Conservation (phyloP, 2,113 vertebrate genomes). For the Leucosticte australis region DNA sequence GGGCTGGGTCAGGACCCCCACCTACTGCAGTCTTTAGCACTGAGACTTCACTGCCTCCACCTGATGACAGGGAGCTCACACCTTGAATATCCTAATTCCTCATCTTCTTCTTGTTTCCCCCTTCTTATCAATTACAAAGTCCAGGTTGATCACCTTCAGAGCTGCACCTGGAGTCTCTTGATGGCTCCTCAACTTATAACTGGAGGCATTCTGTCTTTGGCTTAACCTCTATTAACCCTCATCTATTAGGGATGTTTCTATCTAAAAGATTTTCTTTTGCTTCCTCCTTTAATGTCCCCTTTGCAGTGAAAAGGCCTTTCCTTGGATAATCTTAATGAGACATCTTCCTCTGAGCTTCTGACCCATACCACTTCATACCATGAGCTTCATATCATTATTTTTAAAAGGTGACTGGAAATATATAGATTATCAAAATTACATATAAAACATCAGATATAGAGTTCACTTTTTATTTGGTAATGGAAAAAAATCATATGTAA, state of each 20-base stretch:
- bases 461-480: neutral
- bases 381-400: neutral
- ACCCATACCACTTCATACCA: neutral
- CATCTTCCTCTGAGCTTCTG: neutral
- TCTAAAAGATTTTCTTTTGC: neutral
- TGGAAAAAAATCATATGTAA: neutral
- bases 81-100: neutral
- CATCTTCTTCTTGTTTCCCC: neutral
- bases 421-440: neutral
- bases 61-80: neutral
- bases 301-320: neutral
- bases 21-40: neutral
- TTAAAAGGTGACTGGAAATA: neutral
- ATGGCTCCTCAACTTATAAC: neutral
- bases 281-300: neutral
- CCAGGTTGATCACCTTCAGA: neutral
- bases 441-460: neutral
- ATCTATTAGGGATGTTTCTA: neutral
- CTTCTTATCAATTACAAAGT: neutral
- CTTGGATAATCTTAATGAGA: neutral
- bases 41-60: accelerated
- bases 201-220: neutral
- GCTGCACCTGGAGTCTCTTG: neutral
- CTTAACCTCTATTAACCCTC: neutral
- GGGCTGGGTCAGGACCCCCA: neutral